A percentile compares a stretch with the other conserved stretches of the same genome.
Evolutionary conservation across 2,113 vertebrate genomes (phyloP).

Genomic region (Sceloporus undulatus): DNA sequence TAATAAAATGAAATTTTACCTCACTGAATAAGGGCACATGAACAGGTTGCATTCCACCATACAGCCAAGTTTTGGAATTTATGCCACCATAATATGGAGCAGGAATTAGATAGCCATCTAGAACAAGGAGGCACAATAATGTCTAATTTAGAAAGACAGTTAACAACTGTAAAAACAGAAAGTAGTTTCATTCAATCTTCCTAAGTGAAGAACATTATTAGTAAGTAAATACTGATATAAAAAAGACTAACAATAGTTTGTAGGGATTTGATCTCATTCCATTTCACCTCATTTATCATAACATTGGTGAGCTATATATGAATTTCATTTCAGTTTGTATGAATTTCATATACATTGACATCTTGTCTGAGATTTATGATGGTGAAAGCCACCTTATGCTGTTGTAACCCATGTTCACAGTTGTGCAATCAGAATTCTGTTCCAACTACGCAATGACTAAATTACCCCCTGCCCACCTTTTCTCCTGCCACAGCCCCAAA

Average conservation of each 20-base stretch:
- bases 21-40: constrained; percentile 44
- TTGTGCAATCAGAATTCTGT: no score
- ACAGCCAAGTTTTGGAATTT: constrained; percentile 26
- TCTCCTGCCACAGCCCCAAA: no score
- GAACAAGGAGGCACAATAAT: constrained; percentile 14
- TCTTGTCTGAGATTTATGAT: no score
- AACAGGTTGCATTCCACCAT: constrained; percentile 37
- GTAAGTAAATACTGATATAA: background rate
- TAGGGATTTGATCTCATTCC: background rate
- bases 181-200: background rate
- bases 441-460: no score
- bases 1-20: constrained; percentile 32
- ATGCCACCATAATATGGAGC: constrained; percentile 48
- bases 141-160: background rate
- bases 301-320: background rate
- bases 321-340: background rate
- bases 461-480: no score
- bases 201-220: background rate
- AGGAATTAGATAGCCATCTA: constrained; percentile 59
- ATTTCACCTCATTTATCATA: background rate
- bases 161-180: no score
- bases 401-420: no score
- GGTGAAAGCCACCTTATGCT: no score
- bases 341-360: no score
- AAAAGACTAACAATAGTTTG: background rate